Conservation (phyloP, 2,888 invertebrate genomes). For the Leptothorax acervorum region DNA sequence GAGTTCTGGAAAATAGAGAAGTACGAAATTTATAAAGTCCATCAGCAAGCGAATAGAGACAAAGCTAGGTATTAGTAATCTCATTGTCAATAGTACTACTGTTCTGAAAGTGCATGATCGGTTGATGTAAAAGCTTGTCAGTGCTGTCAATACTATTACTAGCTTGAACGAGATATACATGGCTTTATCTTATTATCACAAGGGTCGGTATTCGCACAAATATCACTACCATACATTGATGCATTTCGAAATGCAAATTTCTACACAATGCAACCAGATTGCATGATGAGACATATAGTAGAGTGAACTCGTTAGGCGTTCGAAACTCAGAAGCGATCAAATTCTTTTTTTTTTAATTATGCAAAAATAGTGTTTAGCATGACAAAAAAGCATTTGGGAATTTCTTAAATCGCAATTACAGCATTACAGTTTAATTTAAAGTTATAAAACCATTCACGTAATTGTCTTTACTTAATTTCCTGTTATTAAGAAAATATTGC, state of each 20-base stretch:
- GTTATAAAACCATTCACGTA: conserved; percentile 4
- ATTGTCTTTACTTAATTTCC: conserved; percentile 16
- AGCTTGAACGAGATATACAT: conserved; percentile 34
- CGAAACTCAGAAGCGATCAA: conserved; percentile 46
- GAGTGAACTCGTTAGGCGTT: not conserved
- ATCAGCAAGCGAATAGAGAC: conserved; percentile 42
- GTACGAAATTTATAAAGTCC: conserved; percentile 62
- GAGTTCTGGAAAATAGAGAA: conserved; percentile 4
- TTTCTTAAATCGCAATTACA: not conserved
- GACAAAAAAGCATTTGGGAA: not conserved
- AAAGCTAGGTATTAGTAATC: conserved; percentile 47
- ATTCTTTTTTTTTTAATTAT: conserved; percentile 18
- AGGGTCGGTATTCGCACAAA: conserved; percentile 14
- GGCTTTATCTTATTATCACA: conserved; percentile 64
- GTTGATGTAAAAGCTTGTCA: conserved; percentile 54
- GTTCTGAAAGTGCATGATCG: conserved; percentile 54
- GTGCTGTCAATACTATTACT: conserved; percentile 2
- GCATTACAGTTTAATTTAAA: not conserved
- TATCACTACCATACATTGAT: conserved; percentile 16
- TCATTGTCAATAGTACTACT: not conserved
- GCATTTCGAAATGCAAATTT: conserved; percentile 64
- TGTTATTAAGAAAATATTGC: conserved; percentile 39
- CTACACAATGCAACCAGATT: conserved; percentile 42
- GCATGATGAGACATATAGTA: conserved; percentile 14
- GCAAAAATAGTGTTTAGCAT: not conserved